Percentiles rank a stretch among this genome's conserved stretches.
Conservation (phyloP, 2,113 vertebrate species). For the Hyperoodon ampullatus region DNA sequence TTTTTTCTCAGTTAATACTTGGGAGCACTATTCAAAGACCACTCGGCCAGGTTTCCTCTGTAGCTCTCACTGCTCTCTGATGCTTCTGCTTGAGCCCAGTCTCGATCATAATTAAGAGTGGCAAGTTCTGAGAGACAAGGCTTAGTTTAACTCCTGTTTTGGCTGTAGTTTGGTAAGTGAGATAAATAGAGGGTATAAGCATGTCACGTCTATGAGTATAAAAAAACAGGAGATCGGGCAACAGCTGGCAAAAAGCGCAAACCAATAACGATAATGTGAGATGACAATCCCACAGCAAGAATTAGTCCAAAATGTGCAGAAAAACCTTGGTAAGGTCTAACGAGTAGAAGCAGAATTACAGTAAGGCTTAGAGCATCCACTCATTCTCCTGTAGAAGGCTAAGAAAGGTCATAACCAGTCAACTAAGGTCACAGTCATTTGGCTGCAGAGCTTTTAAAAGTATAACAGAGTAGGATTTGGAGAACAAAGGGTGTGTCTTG, state of each 20-base stretch:
- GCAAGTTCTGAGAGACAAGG: background rate
- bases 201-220: background rate
- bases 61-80: background rate
- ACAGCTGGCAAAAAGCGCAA: conserved; percentile 2
- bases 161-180: background rate
- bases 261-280: background rate
- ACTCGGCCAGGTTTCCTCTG: background rate
- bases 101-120: background rate
- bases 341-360: background rate
- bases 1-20: conserved; percentile 31
- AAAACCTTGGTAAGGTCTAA: background rate
- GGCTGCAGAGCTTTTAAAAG: background rate
- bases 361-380: background rate
- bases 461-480: background rate
- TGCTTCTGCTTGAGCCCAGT: background rate
- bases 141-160: background rate
- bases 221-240: background rate
- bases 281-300: background rate
- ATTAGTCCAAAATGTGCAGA: background rate
- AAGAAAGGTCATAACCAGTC: background rate
- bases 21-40: background rate
- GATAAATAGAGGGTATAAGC: conserved; percentile 4
- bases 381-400: background rate
- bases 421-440: background rate
- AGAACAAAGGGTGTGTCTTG: background rate